phyloP scores from a whole-genome alignment of 2,113 vertebrate genomes.

The Zosterops borbonicus region DNA sequence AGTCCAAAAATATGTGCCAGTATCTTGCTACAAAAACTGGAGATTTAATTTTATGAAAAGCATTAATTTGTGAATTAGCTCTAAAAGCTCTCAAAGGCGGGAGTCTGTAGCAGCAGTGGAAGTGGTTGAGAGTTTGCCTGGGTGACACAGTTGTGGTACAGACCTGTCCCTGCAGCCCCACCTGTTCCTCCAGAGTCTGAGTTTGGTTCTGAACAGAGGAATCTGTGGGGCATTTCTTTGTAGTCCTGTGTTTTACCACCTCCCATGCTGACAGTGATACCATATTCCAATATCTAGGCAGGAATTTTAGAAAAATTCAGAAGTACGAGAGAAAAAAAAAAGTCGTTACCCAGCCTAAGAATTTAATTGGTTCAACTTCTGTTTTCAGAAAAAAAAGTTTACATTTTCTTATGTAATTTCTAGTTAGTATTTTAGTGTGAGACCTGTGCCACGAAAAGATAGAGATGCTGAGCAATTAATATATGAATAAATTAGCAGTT shows the following conservation, averaged over 20 bases:
- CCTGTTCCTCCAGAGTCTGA: background rate
- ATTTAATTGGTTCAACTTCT: background rate
- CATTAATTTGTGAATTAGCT: background rate
- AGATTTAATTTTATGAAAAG: background rate
- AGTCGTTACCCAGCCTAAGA: background rate
- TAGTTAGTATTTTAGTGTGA: background rate
- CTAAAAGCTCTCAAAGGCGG: background rate
- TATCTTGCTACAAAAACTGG: background rate
- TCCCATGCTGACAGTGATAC: background rate
- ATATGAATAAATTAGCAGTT: background rate
- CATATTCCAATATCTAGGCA: background rate
- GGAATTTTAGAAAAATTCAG: background rate
- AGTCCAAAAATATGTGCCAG: background rate
- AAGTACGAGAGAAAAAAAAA: background rate
- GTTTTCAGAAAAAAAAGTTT: background rate
- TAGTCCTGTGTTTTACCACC: background rate
- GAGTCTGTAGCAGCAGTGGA: background rate
- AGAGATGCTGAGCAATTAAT: background rate
- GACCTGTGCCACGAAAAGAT: background rate
- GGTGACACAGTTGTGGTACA: fast-evolving
- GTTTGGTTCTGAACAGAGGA: background rate
- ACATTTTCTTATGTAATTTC: background rate
- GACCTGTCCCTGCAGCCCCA: background rate
- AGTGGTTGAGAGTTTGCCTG: background rate
- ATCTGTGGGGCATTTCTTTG: background rate